phyloP scores from a whole-genome alignment of 2,113 vertebrate species.

The Phocoena sinus region DNA sequence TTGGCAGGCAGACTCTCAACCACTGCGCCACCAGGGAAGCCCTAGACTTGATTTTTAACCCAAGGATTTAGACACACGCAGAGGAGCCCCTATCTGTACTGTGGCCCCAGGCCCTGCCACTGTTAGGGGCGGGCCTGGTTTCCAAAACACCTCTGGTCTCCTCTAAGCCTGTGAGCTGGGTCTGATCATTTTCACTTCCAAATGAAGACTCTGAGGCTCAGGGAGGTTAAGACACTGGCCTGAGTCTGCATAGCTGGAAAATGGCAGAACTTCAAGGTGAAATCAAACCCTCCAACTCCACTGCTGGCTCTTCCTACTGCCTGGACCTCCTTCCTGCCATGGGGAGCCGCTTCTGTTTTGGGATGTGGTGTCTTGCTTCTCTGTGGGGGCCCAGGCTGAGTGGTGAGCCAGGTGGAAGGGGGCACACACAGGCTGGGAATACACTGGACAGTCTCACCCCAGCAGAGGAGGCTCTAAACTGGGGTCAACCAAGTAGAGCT shows the following conservation, averaged over 20 bases:
- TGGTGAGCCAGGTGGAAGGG: not conserved
- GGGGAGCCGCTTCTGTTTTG: not conserved
- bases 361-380: not conserved
- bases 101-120: not conserved
- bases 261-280: not conserved
- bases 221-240: not conserved
- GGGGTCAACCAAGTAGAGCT: not conserved
- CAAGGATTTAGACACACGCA: not conserved
- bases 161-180: not conserved
- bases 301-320: not conserved
- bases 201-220: not conserved
- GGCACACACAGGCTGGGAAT: fast-evolving
- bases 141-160: not conserved
- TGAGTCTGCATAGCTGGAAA: not conserved
- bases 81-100: not conserved
- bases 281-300: not conserved
- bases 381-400: not conserved
- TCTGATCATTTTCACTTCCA: not conserved
- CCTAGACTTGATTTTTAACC: not conserved
- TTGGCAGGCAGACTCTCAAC: too few relatives aligned
- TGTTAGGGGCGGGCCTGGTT: not conserved
- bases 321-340: not conserved
- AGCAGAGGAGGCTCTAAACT: not conserved
- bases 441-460: not conserved
- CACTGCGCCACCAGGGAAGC: too few relatives aligned